Conservation (phyloP, 2,797 vertebrate species). For the Xenopus petersii region DNA sequence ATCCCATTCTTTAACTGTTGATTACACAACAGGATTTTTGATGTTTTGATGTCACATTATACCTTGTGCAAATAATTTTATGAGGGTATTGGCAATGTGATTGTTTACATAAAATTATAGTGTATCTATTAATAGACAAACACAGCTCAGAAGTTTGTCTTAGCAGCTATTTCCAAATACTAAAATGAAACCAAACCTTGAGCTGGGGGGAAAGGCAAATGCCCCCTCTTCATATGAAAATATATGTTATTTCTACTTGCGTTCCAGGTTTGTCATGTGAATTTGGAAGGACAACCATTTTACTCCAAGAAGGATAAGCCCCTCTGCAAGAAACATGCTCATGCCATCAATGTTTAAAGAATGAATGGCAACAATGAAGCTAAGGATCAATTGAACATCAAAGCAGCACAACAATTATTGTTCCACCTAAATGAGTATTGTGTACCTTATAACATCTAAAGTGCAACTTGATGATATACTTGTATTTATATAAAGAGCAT, state of each 20-base stretch:
- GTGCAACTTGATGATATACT: not conserved
- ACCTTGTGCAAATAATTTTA: too few relatives aligned
- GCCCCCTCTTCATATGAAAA: too few relatives aligned
- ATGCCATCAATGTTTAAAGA: constrained; percentile 91
- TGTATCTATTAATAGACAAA: too few relatives aligned
- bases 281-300: constrained; percentile 96
- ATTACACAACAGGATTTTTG: too few relatives aligned
- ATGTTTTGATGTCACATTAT: too few relatives aligned
- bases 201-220: too few relatives aligned
- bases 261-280: constrained; percentile 91
- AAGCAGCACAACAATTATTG: constrained; percentile 41
- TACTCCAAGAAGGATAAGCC: constrained; percentile 99
- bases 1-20: too few relatives aligned
- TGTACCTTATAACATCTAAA: not conserved
- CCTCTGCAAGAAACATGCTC: constrained; percentile 97
- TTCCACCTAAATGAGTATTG: not conserved
- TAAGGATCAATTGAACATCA: constrained; percentile 42
- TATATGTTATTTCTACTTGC: constrained; percentile 22
- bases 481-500: constrained; percentile 5
- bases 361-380: constrained; percentile 14
- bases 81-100: too few relatives aligned
- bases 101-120: too few relatives aligned
- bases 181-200: too few relatives aligned
- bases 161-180: too few relatives aligned
- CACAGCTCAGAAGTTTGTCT: too few relatives aligned